Evolutionary conservation across 2,888 invertebrate genomes (phyloP), one percentile per base, ranked within the genome.

Genomic region (Mythimna albipuncta): DNA sequence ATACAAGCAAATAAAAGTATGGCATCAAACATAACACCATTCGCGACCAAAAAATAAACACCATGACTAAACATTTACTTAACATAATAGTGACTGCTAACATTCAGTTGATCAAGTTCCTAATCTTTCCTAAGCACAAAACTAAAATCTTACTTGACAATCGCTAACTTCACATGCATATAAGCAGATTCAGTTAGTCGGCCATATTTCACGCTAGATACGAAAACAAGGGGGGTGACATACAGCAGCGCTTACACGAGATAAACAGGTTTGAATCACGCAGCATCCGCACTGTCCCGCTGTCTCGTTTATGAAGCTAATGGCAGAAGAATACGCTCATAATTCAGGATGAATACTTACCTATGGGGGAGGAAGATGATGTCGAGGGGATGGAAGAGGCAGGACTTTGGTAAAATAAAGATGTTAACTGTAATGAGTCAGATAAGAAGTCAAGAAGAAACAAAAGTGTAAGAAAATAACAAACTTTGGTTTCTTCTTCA

Each of bases 251-350:
- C 72, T 83, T 81, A 79, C 72, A 64, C 50, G 73, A 72, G 82
- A 86, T 82, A 87, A 89, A 89, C 87, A 88, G 86, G 73, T 72
- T 74, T 76, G 77, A 77, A 72, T 82, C 84, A 77, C 76, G 72
- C 72, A 75, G 75, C 72, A 54, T 76, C 71, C 75, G 75, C 72
- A 70, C 70, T 70, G 75, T 64, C 69, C 78, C 64, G 81, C 78
- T 73, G 80, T 65, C 67, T 79, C 85, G 82, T 86, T 85, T 83
- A 87, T 86, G 86, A 85, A 77, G 84, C 81, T 88, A 89, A 89
- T 86, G 85, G 88, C 83, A 79, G 82, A 87, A 88, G 87, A 89
- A 89, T 89, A 85, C 79, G 83, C 75, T 75, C 82, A 87, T 90
- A 88, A 87, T 83, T 90, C 89, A 89, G 79, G 72, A 81, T 83